Conservation (phyloP, 2,797 vertebrate species). For the Ciconia nigra region DNA sequence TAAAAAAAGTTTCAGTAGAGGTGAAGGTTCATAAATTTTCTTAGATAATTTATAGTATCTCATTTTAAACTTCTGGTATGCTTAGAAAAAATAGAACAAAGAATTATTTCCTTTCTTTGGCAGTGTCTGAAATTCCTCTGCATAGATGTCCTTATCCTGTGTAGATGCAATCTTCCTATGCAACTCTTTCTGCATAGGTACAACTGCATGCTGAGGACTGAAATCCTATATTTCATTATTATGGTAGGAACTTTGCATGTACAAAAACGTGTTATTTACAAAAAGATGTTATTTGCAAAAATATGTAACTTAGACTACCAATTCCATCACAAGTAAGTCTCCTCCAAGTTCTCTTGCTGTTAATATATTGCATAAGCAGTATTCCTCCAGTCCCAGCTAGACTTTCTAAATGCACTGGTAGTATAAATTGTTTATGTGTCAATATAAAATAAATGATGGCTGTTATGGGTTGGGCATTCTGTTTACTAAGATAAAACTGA, state of each 20-base stretch:
- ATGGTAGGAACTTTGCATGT: not conserved
- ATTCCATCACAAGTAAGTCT: not conserved
- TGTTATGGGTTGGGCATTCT: not conserved
- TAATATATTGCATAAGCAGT: not conserved
- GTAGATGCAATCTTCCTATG: not conserved
- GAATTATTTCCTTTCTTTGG: not conserved
- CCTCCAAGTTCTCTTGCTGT: not conserved
- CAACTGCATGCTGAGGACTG: not conserved
- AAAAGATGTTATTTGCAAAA: not conserved
- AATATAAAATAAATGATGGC: not conserved
- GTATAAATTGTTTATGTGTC: not conserved
- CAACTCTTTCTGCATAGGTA: not conserved
- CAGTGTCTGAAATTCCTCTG: not conserved
- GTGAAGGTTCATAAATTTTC: not conserved
- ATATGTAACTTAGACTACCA: not conserved
- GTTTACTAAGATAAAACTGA: not conserved
- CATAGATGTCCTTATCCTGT: not conserved
- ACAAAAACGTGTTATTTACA: not conserved
- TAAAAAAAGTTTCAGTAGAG: not conserved
- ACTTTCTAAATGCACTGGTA: not conserved
- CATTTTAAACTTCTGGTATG: not conserved
- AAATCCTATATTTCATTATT: not conserved
- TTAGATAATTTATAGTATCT: not conserved
- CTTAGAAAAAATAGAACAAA: not conserved
- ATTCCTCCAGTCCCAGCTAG: not conserved